Conservation (phyloP, 2,888 invertebrate genomes). For the Prosapia bicincta region DNA sequence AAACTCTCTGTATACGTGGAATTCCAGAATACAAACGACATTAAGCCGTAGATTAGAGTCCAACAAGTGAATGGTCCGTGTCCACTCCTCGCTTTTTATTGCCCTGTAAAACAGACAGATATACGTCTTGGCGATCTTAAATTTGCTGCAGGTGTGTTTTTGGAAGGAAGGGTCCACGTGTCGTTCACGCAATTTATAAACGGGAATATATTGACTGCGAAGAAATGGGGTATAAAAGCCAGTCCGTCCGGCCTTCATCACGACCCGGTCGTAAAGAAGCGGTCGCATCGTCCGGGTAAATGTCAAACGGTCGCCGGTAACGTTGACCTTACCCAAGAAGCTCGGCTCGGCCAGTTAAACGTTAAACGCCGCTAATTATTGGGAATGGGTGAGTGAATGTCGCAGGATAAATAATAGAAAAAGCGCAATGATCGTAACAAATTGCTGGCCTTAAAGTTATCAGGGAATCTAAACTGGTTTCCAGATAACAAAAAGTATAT, state of each 20-base stretch:
- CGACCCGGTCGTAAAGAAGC: not conserved
- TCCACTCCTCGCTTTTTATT: not conserved
- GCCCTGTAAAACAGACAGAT: not conserved
- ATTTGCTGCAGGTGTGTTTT: not conserved
- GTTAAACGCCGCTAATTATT: not conserved
- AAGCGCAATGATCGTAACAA: no score
- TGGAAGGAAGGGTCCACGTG: not conserved
- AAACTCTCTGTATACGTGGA: no score
- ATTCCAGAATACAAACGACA: no score
- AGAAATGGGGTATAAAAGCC: not conserved
- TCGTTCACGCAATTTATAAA: not conserved
- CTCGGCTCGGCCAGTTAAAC: not conserved
- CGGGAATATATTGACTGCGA: not conserved
- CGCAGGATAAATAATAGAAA: no score
- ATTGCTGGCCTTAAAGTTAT: no score
- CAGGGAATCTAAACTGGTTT: no score
- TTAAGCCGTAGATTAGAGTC: no score
- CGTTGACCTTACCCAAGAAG: not conserved
- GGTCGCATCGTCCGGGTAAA: not conserved
- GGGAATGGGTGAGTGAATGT: not conserved
- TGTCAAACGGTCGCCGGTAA: not conserved
- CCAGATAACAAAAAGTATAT: no score
- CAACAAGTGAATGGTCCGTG: not conserved
- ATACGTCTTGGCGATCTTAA: not conserved
- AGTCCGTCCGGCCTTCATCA: not conserved